phyloP scores from a whole-genome alignment of 2,113 vertebrate species.

The Gobio gobio region DNA sequence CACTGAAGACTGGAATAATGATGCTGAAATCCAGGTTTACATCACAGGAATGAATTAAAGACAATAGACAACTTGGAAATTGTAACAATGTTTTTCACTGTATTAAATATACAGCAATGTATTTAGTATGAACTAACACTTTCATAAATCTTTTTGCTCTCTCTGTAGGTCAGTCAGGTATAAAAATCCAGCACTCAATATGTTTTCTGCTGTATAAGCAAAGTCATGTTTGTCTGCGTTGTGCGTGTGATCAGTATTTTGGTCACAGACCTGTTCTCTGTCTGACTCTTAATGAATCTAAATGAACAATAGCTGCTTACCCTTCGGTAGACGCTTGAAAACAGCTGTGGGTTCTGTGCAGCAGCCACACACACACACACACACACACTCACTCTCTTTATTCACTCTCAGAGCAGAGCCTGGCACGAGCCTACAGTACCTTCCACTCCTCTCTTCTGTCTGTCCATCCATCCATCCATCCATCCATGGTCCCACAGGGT shows the following conservation, averaged over 20 bases:
- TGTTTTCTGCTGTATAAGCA: background rate
- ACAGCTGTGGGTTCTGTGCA: slow-evolving; percentile 26
- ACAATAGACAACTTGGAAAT: too few relatives aligned
- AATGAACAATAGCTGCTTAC: slow-evolving; percentile 44
- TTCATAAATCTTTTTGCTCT: background rate
- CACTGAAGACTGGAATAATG: background rate
- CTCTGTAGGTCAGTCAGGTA: background rate
- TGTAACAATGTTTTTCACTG: too few relatives aligned
- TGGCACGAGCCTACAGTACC: slow-evolving; percentile 73
- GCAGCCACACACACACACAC: slow-evolving; percentile 67
- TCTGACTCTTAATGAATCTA: slow-evolving; percentile 28
- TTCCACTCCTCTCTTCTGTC: slow-evolving; percentile 41
- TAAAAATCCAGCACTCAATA: background rate
- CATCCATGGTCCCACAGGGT: slow-evolving; percentile 30
- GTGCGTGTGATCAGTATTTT: slow-evolving; percentile 11
- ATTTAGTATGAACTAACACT: too few relatives aligned
- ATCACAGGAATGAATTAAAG: too few relatives aligned
- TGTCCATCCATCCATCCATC: slow-evolving; percentile 45
- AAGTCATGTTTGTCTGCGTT: background rate
- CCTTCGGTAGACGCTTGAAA: slow-evolving; percentile 16
- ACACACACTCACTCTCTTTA: slow-evolving; percentile 75
- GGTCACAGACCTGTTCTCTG: slow-evolving; percentile 35
- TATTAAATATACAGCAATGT: too few relatives aligned
- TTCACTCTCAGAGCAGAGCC: slow-evolving; percentile 76
- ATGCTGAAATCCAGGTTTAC: too few relatives aligned